Evolutionary conservation across 2,113 vertebrate species (phyloP), one percentile per base, ranked within the genome.

Genomic region (Paratilapia polleni): DNA sequence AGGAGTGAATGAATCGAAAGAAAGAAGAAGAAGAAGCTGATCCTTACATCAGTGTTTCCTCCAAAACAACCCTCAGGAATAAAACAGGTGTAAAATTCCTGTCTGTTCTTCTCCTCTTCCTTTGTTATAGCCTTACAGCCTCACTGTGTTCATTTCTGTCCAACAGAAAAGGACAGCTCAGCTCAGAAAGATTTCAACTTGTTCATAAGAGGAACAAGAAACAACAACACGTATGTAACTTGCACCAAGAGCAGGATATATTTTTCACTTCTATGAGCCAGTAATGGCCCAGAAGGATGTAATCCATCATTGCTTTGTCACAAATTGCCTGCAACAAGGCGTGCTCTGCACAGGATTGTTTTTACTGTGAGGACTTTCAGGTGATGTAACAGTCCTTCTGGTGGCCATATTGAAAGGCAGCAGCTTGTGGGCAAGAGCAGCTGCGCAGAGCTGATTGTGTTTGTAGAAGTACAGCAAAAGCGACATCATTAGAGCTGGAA

Each of bases 381-480:
- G 82, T 85, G 90, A 88, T 82, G 89, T 83, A 86, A 83, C 64
- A 11, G 83, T 63, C 78, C 78, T 80, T 84, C 83, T 86, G 87
- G 56, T 84, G 82, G 80, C 82, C 81, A 70, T 87, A 82, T 70
- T 86, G 87, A 73, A 83, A 82, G 36, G 20, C 62, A 56, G 82
- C 61, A 64, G 86, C 87, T 83, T 63, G 77, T 62, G 66, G 58
- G 13, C 26, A 57, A 80, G 61, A 58, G 80, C 88, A 80, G 62
- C 86, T 82, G 82, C n/a, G 61, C 56, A 14, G 41, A 52, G 80
- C 70, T 61, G 70, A 43, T 63, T 81, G 47, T 78, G 59, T 59
- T 8, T 31, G 41, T 54, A 62, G 47, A 76, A 61, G 60, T 20
- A n/a, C 22, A 56, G 49, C 66, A 38, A 20, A 31, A 31, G 59